These are phyloP conservation scores for Pheosia gnoma DNA, from an alignment of 2,888 invertebrate genomes.

Conservation along the genomic window DNA sequence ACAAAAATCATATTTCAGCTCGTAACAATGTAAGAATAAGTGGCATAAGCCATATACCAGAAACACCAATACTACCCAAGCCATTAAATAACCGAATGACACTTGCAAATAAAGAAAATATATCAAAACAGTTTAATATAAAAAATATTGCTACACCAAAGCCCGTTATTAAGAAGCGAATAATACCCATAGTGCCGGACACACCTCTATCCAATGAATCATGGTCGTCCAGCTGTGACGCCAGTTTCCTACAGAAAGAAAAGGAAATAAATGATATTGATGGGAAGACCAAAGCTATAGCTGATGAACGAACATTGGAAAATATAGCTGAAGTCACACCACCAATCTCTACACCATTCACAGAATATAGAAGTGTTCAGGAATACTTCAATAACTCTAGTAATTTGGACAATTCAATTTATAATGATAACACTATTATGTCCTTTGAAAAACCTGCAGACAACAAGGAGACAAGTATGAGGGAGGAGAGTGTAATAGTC, in stretches of 20 bases:
- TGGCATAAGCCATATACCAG: slow-evolving; percentile 64
- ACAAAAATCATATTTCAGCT: slow-evolving; percentile 37
- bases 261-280: slow-evolving; percentile 66
- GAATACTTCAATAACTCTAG: slow-evolving; percentile 65
- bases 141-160: slow-evolving; percentile 18
- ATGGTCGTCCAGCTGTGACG: slow-evolving; percentile 67
- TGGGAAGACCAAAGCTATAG: slow-evolving; percentile 46
- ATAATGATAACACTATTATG: slow-evolving; percentile 67
- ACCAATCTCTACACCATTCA: slow-evolving; percentile 70
- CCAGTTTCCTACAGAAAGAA: slow-evolving; percentile 71
- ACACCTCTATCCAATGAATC: slow-evolving; percentile 65
- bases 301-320: slow-evolving; percentile 53
- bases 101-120: slow-evolving; percentile 64
- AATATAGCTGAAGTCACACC: slow-evolving; percentile 63
- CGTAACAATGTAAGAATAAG: slow-evolving; percentile 62
- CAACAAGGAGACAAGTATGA: slow-evolving; percentile 44
- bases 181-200: slow-evolving; percentile 42
- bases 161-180: slow-evolving; percentile 11
- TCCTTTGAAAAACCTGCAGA: slow-evolving; percentile 58
- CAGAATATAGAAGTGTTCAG: slow-evolving; percentile 63
- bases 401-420: slow-evolving; percentile 52
- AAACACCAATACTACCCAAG: slow-evolving; percentile 59
- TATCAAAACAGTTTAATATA: slow-evolving; percentile 24
- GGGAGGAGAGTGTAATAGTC: slow-evolving; percentile 70
- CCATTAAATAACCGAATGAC: slow-evolving; percentile 47